Evolutionary conservation across 2,797 vertebrate species (phyloP), one percentile per base, ranked within the genome.

Genomic region (Hippopotamyrus pictus): DNA sequence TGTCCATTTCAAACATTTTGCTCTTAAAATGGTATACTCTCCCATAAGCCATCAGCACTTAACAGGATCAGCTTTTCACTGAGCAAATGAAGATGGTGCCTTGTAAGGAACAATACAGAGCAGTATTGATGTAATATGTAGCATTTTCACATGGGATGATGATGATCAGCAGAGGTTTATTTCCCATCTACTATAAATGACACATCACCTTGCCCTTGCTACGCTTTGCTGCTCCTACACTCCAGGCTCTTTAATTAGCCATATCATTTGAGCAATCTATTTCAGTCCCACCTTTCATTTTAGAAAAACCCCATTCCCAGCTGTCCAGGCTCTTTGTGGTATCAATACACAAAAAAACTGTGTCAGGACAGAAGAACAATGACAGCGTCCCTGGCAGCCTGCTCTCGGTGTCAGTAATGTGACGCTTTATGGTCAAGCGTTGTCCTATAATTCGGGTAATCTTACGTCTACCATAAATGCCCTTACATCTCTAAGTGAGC

Each of bases 261-360:
- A 19, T 79, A 41, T 41, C 6, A 79, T 79, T 79, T 44, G 2
- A 79, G 19, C 37, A 41, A 79, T 44, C 73, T 44, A 79, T 79
- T 79, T 37, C 37, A 79, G 73, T 41, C 73, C 37, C 17, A 79
- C 14, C 17, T 17, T 46, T 44, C 41, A n/a, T 79, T 79, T 79
- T 79, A 79, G 73, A 65, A 90, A 91, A 86, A 88, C 83, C 19
- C 89, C 91, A 90, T 90, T 92, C 92, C 85, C 92, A 94, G 92
- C 93, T 94, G 92, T 90, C 92, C 90, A 88, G 57, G 90, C 90
- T 90, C 89, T 91, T 90, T 89, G 90, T 88, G 48, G 89, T 87
- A 50, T 92, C 90, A 88, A 88, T 12, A 25, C 54, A 88, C 86
- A 46, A 73, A 79, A 79, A 79, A 79, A 33, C 73, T 1, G 73